Evolutionary conservation across 1,140 invertebrate species (phyloP).

Genomic region (Arion vulgaris): DNA sequence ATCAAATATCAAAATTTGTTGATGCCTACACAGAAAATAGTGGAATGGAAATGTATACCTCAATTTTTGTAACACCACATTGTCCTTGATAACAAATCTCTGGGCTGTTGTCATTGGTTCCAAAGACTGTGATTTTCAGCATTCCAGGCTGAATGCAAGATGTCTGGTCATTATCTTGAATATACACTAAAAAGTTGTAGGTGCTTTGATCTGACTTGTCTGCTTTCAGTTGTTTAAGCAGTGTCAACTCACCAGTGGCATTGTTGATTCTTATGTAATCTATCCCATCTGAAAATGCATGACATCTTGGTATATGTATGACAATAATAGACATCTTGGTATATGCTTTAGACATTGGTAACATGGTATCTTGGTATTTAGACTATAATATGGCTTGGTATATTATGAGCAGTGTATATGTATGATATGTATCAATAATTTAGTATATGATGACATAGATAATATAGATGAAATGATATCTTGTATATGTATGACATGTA

Average conservation of each 20-base stretch:
- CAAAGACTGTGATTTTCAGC: constrained; percentile 85
- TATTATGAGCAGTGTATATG: no score
- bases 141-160: constrained; percentile 35
- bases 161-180: constrained; percentile 77
- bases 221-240: background rate
- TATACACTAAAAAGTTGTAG: constrained; percentile 74
- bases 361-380: no score
- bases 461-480: no score
- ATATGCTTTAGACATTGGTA: no score
- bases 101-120: constrained; percentile 93
- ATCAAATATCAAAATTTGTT: no score
- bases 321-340: no score
- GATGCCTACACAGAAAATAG: no score
- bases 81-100: constrained; percentile 77
- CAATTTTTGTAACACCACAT: constrained; percentile 32
- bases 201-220: background rate
- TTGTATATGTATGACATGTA: no score
- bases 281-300: background rate
- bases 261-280: background rate
- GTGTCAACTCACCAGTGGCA: background rate
- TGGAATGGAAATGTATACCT: constrained; percentile 11
- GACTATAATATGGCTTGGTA: no score
- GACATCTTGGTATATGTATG: no score
- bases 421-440: no score
- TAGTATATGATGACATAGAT: no score